These are phyloP conservation scores for Drosophila demipolita DNA, from an alignment of 2,888 invertebrate species.

Conservation along the genomic window DNA sequence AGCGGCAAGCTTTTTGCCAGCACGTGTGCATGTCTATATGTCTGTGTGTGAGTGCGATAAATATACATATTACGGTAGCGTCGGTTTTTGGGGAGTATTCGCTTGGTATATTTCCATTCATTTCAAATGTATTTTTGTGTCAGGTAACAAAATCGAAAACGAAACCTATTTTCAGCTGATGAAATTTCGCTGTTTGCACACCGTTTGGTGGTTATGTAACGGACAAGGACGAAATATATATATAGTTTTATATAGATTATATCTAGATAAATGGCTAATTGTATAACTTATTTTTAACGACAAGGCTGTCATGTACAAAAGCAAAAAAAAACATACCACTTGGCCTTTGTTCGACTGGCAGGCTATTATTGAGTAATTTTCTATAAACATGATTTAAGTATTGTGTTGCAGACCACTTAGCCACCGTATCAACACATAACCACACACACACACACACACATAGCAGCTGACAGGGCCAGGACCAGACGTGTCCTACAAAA, in stretches of 20 bases:
- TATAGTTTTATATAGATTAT: constrained; percentile 3
- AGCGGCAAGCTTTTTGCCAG: constrained; percentile 48
- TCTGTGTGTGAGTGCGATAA: constrained; percentile 15
- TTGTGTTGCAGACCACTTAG: constrained; percentile 49
- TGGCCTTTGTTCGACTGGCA: constrained; percentile 3
- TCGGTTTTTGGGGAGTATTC: constrained; percentile 16
- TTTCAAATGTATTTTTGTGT: constrained; percentile 58
- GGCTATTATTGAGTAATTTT: constrained; percentile 66
- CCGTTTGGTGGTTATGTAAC: constrained; percentile 50
- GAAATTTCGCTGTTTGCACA: constrained; percentile 17
- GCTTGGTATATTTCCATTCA: constrained; percentile 73
- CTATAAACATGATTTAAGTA: constrained; percentile 61
- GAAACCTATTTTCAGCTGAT: constrained; percentile 5
- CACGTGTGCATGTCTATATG: constrained; percentile 3
- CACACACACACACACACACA: neutral
- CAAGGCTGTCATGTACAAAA: constrained; percentile 4
- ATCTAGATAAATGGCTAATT: neutral
- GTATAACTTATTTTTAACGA: constrained; percentile 1
- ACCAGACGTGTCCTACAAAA: constrained; percentile 48
- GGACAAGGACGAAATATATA: neutral
- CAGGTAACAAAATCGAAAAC: constrained; percentile 13
- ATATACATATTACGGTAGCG: constrained; percentile 31
- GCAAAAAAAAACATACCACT: constrained; percentile 1
- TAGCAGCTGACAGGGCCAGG: constrained; percentile 61
- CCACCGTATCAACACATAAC: constrained; percentile 5